Conservation (phyloP, 1,140 invertebrate species). For the Diploscapter pachys region DNA sequence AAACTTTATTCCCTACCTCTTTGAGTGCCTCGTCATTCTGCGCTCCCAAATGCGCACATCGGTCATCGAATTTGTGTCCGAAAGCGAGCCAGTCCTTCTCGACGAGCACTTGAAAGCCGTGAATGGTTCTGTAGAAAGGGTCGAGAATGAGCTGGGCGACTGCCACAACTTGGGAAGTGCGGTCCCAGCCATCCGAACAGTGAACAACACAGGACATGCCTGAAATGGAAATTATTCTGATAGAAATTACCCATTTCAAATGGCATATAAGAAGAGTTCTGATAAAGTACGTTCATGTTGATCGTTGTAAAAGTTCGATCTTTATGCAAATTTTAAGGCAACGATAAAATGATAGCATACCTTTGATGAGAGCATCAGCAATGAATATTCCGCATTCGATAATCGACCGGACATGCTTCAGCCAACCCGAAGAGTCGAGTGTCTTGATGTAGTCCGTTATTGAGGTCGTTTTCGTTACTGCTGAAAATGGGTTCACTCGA, state of each 20-base stretch:
- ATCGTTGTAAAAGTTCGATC: too few relatives aligned
- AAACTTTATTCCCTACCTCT: constrained; percentile 5
- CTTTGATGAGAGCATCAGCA: constrained; percentile 63
- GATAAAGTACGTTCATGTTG: too few relatives aligned
- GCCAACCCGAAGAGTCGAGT: constrained; percentile 89
- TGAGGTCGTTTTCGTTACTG: constrained; percentile 83
- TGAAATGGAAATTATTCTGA: constrained; percentile 1
- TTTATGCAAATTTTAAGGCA: neutral
- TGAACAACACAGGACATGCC: constrained; percentile 71
- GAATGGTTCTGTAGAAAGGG: constrained; percentile 89
- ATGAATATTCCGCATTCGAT: constrained; percentile 68
- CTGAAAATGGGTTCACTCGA: constrained; percentile 62
- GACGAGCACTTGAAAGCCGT: constrained; percentile 83
- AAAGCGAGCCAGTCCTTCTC: constrained; percentile 92
- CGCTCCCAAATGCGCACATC: constrained; percentile 75
- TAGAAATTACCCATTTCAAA: too few relatives aligned
- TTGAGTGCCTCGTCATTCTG: constrained; percentile 65
- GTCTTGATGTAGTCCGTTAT: constrained; percentile 85
- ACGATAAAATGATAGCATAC: constrained; percentile 9
- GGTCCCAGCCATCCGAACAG: constrained; percentile 94
- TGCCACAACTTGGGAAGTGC: constrained; percentile 94
- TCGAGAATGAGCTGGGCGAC: constrained; percentile 84
- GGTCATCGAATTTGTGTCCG: constrained; percentile 88
- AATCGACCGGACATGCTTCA: constrained; percentile 89
- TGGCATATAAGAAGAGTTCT: too few relatives aligned